Evolutionary conservation across 2,797 vertebrate species (phyloP).

Genomic region (Macropodus opercularis): DNA sequence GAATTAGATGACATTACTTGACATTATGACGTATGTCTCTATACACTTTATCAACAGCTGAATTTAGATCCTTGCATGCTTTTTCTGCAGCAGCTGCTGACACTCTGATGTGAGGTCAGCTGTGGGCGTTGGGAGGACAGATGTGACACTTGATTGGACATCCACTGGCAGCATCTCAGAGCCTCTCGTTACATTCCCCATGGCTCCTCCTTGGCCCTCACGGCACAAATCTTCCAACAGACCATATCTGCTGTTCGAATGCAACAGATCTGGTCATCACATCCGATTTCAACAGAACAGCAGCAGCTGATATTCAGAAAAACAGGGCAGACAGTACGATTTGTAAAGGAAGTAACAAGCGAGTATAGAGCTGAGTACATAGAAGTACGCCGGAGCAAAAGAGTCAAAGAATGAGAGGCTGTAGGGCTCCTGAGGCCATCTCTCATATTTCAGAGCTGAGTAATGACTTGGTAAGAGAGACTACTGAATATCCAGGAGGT

Average conservation of each 20-base stretch:
- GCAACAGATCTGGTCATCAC: constrained; percentile 1
- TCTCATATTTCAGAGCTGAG: constrained; percentile 68
- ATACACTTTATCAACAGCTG: no score
- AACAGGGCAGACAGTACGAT: neutral
- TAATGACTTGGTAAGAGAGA: constrained; percentile 56
- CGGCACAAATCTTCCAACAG: constrained; percentile 34
- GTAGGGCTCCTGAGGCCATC: constrained; percentile 49
- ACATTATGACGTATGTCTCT: no score
- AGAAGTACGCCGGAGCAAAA: constrained; percentile 3
- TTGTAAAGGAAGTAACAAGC: constrained; percentile 24
- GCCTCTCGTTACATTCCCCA: constrained; percentile 19
- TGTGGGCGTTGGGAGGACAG: constrained; percentile 39
- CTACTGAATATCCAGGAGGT: constrained; percentile 38
- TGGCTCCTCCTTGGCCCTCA: constrained; percentile 12
- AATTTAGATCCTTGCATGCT: constrained; percentile 1
- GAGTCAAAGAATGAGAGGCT: constrained; percentile 38
- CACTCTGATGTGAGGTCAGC: constrained; percentile 41
- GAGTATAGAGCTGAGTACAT: constrained; percentile 2
- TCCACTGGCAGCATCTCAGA: constrained; percentile 18
- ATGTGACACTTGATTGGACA: constrained; percentile 49
- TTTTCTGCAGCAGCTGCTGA: constrained; percentile 3
- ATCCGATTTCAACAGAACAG: neutral
- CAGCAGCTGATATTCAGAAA: neutral
- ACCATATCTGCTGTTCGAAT: constrained; percentile 36
- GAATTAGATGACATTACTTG: no score